Base-by-base conservation (phyloP, 2,888 invertebrate species). In the Pegoplata infirma region DNA sequence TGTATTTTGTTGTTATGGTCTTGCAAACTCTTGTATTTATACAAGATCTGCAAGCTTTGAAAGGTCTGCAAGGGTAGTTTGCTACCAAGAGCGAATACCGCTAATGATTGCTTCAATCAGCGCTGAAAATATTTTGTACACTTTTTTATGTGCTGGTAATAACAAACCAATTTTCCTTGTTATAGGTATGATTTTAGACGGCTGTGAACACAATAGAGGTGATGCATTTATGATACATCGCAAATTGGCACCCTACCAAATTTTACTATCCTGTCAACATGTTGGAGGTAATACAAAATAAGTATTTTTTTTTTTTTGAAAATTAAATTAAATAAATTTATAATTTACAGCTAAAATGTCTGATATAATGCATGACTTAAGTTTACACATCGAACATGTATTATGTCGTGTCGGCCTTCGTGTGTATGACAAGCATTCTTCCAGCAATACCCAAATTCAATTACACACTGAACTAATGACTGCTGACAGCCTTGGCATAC, bases 241-340 rank as follows among this genome's bases (percentile, higher is more conserved):
- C 73, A 93, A 92, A 88, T 90, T 96, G 74, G 92, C 95, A 12
- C 96, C 96, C 0, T 95, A 93, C 85, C 95, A 95, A 91, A 92
- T 94, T 76, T 91, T 92, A 55, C 92, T 95, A 86, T 91, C 92
- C 17, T 87, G 92, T 58, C 85, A 91, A 61, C 85, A 85, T 82
- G 76, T 88, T 86, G 88, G 91, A 61, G 59, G 74, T 74, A 61
- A n/a, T 53, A 32, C 6, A 6, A 1, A 5, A 32, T 6, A 14
- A 28, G 1, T 16, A 19, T 91, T 83, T 80, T 19, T 32, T n/a
- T 36, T n/a, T 14, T 14, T 3, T 21, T 32, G 28, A 28, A n/a
- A 4, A 14, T 47, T 32, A n/a, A n/a, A n/a, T n/a, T n/a, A n/a
- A n/a, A n/a, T 36, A 10, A 5, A 17, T n/a, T 7, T 36, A 19